Percentiles rank a stretch among this genome's conserved stretches.
Conservation (phyloP, 2,113 vertebrate species). For the Callopanchax toddi region DNA sequence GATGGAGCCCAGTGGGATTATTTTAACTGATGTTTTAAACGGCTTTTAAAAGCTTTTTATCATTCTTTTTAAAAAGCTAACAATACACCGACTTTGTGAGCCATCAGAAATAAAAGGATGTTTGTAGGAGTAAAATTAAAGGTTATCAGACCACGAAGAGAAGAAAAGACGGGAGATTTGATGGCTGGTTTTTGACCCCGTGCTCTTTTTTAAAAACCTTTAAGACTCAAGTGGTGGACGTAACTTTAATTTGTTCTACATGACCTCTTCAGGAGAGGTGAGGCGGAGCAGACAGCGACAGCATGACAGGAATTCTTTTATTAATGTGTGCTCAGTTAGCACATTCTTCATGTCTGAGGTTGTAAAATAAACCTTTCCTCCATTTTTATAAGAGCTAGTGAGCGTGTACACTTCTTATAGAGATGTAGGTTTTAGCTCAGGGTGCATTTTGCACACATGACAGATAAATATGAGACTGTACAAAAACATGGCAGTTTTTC, state of each 20-base stretch:
- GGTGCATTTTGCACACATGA: no score
- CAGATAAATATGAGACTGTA: no score
- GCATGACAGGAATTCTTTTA: background rate
- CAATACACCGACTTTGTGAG: no score
- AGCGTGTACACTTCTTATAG: no score
- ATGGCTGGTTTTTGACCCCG: slow-evolving; percentile 28
- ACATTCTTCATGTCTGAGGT: no score
- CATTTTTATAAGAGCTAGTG: no score
- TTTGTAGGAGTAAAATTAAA: background rate
- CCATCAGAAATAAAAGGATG: background rate
- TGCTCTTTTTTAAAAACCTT: slow-evolving; percentile 41
- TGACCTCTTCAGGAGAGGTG: slow-evolving; percentile 36
- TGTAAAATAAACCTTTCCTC: background rate
- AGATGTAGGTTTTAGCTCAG: no score
- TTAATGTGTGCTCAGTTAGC: background rate
- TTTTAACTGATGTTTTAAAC: background rate
- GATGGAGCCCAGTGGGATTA: background rate
- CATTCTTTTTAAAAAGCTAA: no score
- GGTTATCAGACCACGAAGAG: slow-evolving; percentile 28
- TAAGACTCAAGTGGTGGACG: slow-evolving; percentile 37
- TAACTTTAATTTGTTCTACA: slow-evolving; percentile 40
- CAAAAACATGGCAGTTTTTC: no score
- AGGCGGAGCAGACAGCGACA: background rate
- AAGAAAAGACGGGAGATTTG: slow-evolving; percentile 26
- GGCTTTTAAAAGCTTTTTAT: background rate